phyloP scores from a whole-genome alignment of 1,140 invertebrate species.

The Linepithema humile region DNA sequence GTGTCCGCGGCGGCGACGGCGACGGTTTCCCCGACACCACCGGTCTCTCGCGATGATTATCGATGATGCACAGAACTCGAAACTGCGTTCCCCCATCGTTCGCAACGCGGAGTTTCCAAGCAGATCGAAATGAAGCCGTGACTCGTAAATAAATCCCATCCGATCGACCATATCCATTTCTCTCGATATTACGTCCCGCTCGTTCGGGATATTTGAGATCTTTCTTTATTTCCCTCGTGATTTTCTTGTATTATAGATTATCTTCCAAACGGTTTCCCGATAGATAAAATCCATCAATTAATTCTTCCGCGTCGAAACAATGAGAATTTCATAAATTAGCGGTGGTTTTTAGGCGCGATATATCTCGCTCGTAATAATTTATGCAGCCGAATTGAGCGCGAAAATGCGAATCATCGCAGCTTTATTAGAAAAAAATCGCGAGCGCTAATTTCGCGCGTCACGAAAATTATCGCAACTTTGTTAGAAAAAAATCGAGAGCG shows the following conservation, averaged over 20 bases:
- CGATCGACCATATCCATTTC: not conserved
- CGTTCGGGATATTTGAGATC: not conserved
- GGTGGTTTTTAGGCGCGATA: too few species aligned
- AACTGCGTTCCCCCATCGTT: not conserved
- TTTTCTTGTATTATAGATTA: too few species aligned
- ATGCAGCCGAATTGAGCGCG: too few species aligned
- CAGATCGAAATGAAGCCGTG: not conserved
- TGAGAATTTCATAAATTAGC: too few species aligned
- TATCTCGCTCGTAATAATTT: too few species aligned
- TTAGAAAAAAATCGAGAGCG: too few species aligned
- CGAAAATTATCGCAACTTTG: too few species aligned
- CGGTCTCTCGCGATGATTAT: constrained; percentile 19
- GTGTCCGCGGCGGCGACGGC: not conserved
- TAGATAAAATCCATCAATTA: too few species aligned
- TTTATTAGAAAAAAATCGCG: not conserved
- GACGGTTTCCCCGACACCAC: constrained; percentile 9
- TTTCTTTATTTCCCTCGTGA: constrained; percentile 1
- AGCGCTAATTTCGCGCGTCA: not conserved
- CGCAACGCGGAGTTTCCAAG: not conserved
- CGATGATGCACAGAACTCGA: constrained; percentile 7
- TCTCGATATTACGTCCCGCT: not conserved
- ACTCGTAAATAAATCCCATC: constrained; percentile 23
- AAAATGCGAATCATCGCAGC: too few species aligned
- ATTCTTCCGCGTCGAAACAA: too few species aligned
- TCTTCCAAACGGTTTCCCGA: too few species aligned